Conservation (phyloP, 2,888 invertebrate species). For the Aproaerema taeniolella region DNA sequence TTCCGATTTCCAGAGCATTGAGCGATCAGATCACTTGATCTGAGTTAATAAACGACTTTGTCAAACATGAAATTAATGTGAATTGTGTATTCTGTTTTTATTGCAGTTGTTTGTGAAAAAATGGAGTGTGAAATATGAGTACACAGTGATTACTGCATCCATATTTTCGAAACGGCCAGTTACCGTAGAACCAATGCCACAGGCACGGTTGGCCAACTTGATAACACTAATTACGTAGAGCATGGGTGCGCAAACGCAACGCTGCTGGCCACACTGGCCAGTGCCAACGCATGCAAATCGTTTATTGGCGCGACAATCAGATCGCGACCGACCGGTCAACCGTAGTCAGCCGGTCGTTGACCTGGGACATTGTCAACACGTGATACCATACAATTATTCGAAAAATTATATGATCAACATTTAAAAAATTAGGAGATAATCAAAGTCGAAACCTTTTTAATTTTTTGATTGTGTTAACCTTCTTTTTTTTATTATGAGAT, state of each 20-base stretch:
- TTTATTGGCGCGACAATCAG: constrained; percentile 70
- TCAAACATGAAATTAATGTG: constrained; percentile 6
- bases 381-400: too few species aligned
- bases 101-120: too few species aligned
- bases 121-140: too few species aligned
- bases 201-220: constrained; percentile 35
- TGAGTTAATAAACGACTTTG: constrained; percentile 10
- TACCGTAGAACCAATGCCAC: constrained; percentile 11
- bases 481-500: too few species aligned
- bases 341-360: constrained; percentile 59
- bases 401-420: too few species aligned
- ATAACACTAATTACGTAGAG: constrained; percentile 48
- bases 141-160: background rate
- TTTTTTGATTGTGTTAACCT: too few species aligned
- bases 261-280: constrained; percentile 27
- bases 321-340: constrained; percentile 69
- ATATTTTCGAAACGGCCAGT: constrained; percentile 20
- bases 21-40: too few species aligned
- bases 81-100: too few species aligned
- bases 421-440: too few species aligned
- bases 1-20: constrained; percentile 3
- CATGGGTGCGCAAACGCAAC: constrained; percentile 56
- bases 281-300: constrained; percentile 65
- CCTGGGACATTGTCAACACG: constrained; percentile 36
- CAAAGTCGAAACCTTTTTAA: too few species aligned